Percentiles rank a stretch among this genome's conserved stretches.
phyloP scores from a whole-genome alignment of 2,797 vertebrate species.

The Halcyon chelicuti region DNA sequence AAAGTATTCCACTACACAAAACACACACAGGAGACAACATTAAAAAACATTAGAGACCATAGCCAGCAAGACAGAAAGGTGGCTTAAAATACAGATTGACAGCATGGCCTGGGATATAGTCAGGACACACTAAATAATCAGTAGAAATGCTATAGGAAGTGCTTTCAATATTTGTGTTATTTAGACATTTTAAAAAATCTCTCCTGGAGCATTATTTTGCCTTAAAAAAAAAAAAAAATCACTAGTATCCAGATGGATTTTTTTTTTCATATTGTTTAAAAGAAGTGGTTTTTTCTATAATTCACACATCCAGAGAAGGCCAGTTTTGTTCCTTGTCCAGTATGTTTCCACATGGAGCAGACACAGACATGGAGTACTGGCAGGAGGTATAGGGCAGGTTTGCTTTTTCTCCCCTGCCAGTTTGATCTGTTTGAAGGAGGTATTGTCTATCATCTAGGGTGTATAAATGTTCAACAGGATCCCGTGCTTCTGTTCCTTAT shows the following conservation, averaged over 20 bases:
- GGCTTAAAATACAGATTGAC: constrained; percentile 19
- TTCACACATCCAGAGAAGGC: background rate
- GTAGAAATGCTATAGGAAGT: background rate
- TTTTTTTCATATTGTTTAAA: background rate
- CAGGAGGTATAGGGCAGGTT: background rate
- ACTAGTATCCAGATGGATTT: background rate
- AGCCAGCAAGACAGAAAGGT: constrained; percentile 26
- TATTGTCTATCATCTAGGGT: background rate
- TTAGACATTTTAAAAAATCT: background rate
- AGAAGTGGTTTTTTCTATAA: background rate
- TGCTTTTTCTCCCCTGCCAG: background rate
- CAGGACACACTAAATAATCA: background rate
- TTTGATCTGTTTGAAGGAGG: background rate
- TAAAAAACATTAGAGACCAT: constrained; percentile 75
- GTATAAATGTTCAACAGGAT: background rate
- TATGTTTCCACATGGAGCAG: background rate
- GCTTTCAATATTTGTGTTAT: background rate
- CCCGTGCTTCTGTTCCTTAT: fast-evolving
- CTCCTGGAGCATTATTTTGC: background rate
- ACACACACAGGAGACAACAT: constrained; percentile 68
- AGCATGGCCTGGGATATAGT: background rate
- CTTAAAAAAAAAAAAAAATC: background rate
- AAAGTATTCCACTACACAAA: constrained; percentile 71
- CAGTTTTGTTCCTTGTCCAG: background rate
- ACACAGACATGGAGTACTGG: background rate